Conservation (phyloP, 2,113 vertebrate species). For the Hystrix brachyura region DNA sequence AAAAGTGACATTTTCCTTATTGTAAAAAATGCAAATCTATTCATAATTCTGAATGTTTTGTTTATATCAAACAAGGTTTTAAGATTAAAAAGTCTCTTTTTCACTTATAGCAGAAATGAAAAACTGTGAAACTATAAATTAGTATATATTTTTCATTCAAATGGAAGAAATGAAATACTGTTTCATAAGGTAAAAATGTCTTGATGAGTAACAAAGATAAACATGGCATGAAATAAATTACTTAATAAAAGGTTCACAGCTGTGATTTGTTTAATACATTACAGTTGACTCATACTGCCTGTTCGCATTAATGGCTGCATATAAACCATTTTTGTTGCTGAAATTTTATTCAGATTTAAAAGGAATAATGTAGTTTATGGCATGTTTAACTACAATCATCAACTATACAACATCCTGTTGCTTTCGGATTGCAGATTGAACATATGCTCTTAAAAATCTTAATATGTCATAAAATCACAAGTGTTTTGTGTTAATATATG, state of each 20-base stretch:
- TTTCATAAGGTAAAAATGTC: slow-evolving; percentile 63
- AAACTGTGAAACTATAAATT: background rate
- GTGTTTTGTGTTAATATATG: slow-evolving; percentile 75
- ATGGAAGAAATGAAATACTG: slow-evolving; percentile 67
- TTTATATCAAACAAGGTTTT: slow-evolving; percentile 13
- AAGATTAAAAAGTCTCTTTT: slow-evolving; percentile 48
- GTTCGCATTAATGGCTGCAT: slow-evolving; percentile 76
- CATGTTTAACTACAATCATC: slow-evolving; percentile 78
- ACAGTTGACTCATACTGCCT: slow-evolving; percentile 75
- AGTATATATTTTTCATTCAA: slow-evolving; percentile 57
- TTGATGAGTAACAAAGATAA: slow-evolving; percentile 64
- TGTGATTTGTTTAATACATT: slow-evolving; percentile 76
- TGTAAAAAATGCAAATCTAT: slow-evolving; percentile 34
- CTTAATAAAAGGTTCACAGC: slow-evolving; percentile 69
- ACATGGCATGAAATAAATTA: slow-evolving; percentile 69
- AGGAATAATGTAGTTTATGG: slow-evolving; percentile 82
- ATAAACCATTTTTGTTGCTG: slow-evolving; percentile 82
- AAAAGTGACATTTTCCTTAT: slow-evolving; percentile 36
- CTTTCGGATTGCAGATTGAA: slow-evolving; percentile 75
- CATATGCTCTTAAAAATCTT: slow-evolving; percentile 79
- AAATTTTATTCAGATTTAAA: slow-evolving; percentile 84
- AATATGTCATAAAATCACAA: slow-evolving; percentile 66
- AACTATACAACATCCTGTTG: slow-evolving; percentile 72
- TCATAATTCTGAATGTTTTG: slow-evolving; percentile 48
- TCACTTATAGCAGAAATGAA: slow-evolving; percentile 32